Evolutionary conservation across 2,797 vertebrate genomes (phyloP), one percentile per base, ranked within the genome.

Genomic region (Clarias platycephalus): DNA sequence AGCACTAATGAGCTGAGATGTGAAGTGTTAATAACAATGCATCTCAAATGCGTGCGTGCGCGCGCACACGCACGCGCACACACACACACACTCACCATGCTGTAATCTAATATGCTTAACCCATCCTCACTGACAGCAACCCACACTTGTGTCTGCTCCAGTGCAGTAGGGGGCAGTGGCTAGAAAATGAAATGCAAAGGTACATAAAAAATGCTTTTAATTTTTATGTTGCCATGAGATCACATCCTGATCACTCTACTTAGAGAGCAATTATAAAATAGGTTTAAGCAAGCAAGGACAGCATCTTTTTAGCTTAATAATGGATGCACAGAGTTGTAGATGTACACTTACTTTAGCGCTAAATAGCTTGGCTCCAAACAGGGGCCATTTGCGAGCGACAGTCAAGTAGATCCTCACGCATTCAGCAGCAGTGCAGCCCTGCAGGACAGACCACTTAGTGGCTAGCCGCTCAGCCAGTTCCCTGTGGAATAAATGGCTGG

Each of bases 111-210:
- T 88, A 99, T 93, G 91, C 95, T 97, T 88, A 99, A 84, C 15
- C 98, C 97, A 57, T 98, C 97, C 92, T 99, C 97, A 82, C 94
- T 97, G 91, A 98, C 96, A 68, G 97, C 97, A 91, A 99, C 93
- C 97, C 98, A 99, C 82, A 97, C 93, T 85, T 94, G 94, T 86
- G 86, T 87, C 55, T 94, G 95, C 87, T 97, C 95, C 70, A 95
- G 81, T 1, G 91, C 86, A 63, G 94, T 96, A 26, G 96, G 95
- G 24, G 93, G 94, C 76, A 95, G 87, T 12, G 97, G 96, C 97
- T 99, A 91, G 28, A 85, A 49, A 86, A 63, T 87, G 22, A 87
- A 82, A 86, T 44, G 9, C 12, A 76, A 83, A 76, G 3, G 34
- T 16, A 49, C 12, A 63, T 84, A 71, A 74, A 26, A 79, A 81